Percentiles rank a stretch among this genome's conserved stretches.
phyloP scores from a whole-genome alignment of 2,797 vertebrate species.

The Myotis myotis region DNA sequence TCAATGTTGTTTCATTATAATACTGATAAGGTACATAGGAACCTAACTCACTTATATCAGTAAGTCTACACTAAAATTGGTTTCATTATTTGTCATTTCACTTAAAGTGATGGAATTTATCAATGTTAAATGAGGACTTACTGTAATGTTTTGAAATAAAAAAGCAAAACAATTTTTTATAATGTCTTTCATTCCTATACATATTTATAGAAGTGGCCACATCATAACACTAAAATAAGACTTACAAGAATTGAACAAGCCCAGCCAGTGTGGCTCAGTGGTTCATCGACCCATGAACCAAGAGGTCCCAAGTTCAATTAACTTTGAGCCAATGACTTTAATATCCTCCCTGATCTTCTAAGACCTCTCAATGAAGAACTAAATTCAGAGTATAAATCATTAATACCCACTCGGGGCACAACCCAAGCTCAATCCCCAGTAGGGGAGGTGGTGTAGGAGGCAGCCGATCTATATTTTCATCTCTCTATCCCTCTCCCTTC shows the following conservation, averaged over 20 bases:
- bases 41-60: background rate
- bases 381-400: constrained; percentile 4
- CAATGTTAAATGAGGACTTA: background rate
- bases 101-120: background rate
- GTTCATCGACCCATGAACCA: no score
- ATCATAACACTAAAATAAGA: background rate
- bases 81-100: background rate
- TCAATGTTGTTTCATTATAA: background rate
- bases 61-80: background rate
- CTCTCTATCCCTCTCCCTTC: no score
- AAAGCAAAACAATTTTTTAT: constrained; percentile 32
- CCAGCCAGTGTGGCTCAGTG: no score
- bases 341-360: background rate
- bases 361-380: background rate
- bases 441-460: no score
- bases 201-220: constrained; percentile 3
- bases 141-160: background rate
- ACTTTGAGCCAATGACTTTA: background rate
- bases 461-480: no score
- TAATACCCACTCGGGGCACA: background rate
- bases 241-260: constrained; percentile 1
- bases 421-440: no score
- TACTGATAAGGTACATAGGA: background rate
- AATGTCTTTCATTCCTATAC: constrained; percentile 30
- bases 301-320: no score